phyloP scores from a whole-genome alignment of 2,888 invertebrate genomes.

The Torymus aiolomorphi region DNA sequence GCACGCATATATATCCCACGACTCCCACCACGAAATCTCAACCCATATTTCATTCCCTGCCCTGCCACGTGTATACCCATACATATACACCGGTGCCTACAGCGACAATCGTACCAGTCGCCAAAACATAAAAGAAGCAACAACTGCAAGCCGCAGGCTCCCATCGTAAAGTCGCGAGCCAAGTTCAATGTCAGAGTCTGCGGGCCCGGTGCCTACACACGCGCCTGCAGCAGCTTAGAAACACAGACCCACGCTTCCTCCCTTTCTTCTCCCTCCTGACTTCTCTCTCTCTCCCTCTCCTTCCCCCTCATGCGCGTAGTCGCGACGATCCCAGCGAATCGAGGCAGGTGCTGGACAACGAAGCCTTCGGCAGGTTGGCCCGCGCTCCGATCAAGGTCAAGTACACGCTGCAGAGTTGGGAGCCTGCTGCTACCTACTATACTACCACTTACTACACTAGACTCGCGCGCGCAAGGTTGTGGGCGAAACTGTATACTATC shows the following conservation, averaged over 20 bases:
- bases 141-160: background rate
- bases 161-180: slow-evolving; percentile 12
- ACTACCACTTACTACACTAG: background rate
- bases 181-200: slow-evolving; percentile 39
- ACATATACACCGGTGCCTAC: background rate
- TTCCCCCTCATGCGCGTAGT: background rate
- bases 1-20: too few relatives aligned
- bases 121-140: background rate
- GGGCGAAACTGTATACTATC: slow-evolving; percentile 39
- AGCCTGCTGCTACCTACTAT: too few relatives aligned
- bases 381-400: slow-evolving; percentile 49
- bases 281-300: too few relatives aligned
- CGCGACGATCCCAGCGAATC: background rate
- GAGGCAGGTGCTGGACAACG: slow-evolving; percentile 50
- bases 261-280: slow-evolving; percentile 2
- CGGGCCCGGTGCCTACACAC: background rate
- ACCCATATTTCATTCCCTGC: too few relatives aligned
- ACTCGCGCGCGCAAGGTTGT: slow-evolving; percentile 11
- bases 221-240: too few relatives aligned
- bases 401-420: slow-evolving; percentile 5
- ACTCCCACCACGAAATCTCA: too few relatives aligned
- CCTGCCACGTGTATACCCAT: too few relatives aligned
- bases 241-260: slow-evolving; percentile 14
- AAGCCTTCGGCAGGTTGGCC: slow-evolving; percentile 42
- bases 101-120: background rate